Conservation (phyloP, 92 coral and sea anemone genomes). For the Plumapathes pennacea region DNA sequence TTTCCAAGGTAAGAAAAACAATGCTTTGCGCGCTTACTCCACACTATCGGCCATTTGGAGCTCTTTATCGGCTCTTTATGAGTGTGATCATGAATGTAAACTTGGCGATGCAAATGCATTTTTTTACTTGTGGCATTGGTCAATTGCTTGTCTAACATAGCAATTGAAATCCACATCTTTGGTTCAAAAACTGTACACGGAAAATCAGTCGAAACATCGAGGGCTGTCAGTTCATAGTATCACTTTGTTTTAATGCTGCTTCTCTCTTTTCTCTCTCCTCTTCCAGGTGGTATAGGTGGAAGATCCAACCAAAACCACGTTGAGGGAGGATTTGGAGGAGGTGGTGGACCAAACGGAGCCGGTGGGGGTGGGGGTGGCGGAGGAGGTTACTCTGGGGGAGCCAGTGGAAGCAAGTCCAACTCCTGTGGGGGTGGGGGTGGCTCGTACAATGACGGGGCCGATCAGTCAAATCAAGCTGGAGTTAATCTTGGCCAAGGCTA, state of each 20-base stretch:
- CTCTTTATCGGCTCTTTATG: too few relatives aligned
- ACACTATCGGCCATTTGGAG: too few relatives aligned
- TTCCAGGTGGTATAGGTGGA: constrained; percentile 74
- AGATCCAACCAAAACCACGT: constrained; percentile 80
- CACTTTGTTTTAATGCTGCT: too few relatives aligned
- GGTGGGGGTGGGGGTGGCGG: constrained; percentile 96
- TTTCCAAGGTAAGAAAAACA: constrained; percentile 40
- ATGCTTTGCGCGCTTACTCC: too few relatives aligned
- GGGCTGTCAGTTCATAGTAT: too few relatives aligned
- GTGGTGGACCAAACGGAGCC: constrained; percentile 93
- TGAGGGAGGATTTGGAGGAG: constrained; percentile 90
- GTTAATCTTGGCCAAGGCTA: constrained; percentile 71
- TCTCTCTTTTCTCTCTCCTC: background rate
- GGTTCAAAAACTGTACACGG: too few relatives aligned
- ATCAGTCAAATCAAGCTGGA: constrained; percentile 75
- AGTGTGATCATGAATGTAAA: too few relatives aligned
- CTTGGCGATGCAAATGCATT: too few relatives aligned
- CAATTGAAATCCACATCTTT: too few relatives aligned
- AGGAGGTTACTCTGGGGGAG: constrained; percentile 92
- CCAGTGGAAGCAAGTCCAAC: constrained; percentile 89
- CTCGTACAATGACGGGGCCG: constrained; percentile 68
- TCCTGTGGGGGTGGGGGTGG: constrained; percentile 98
- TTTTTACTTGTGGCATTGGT: too few relatives aligned
- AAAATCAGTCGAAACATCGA: too few relatives aligned
- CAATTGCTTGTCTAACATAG: too few relatives aligned